Evolutionary conservation across 53 echinoderm and acorn worm genomes (phyloP), one percentile per base, ranked within the genome.

Genomic region (Actinopyga echinites): DNA sequence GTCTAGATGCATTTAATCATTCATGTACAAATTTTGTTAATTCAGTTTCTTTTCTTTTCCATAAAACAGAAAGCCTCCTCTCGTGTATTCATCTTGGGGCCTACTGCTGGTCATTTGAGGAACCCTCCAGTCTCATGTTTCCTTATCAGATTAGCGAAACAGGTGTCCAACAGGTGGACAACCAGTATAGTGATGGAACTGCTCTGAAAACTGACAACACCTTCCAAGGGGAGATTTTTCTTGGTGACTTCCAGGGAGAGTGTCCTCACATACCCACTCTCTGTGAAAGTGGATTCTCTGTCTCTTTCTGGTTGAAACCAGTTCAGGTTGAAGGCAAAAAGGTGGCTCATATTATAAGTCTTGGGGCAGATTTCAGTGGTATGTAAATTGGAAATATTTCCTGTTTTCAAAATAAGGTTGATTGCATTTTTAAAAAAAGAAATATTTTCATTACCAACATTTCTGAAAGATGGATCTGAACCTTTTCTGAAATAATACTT

Each of bases 51-150:
- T 38, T 24, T 59, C 21, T 52, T 62, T 40, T 64, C 7, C 33
- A 26, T 75, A 20, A 86, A 44, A 19, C 61, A 54, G 88, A 88
- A 55, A 77, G 77, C 30, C 20, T 43, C 4, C 21, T 77, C 30
- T 77, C 56, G 6, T 92, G 91, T 30, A 85, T 69, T 30, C 52
- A 45, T 19, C 44, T 54, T 57, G 95, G 88, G 9, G 86, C 71
- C 59, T 69, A 75, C 64, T 94, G 91, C 67, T 94, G 92, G 94
- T 79, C 92, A 22, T 97, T 97, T 87, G 92, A 97, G 49, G 78
- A 55, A 33, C 86, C 90, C 1, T 40, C 79, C 8, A 58, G 21
- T 11, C 80, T 90, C 4, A 56, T 77, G 26, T 49, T 86, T 30
- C 90, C 66, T 8, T 90, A 86, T 69, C 31, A 69, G 21, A 26